Percentiles rank a stretch among this genome's conserved stretches.
Evolutionary conservation across 2,113 vertebrate genomes (phyloP).

Genomic region (Dromas ardeola): DNA sequence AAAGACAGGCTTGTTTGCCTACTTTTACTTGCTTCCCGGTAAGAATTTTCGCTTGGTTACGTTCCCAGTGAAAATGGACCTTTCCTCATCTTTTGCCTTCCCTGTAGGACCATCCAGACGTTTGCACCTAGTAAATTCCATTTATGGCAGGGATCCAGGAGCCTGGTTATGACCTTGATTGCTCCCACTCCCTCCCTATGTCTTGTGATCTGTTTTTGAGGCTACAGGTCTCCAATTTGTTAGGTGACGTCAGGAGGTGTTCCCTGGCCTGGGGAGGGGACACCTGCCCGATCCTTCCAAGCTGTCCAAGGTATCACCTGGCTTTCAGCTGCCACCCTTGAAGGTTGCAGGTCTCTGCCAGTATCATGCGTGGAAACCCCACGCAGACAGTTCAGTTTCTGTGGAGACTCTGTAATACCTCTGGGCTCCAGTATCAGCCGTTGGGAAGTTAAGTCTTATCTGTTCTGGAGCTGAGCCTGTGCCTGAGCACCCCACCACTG

Average conservation of each 20-base stretch:
- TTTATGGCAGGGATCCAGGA: neutral
- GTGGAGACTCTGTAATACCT: neutral
- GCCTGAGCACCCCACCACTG: neutral
- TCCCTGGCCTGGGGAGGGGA: neutral
- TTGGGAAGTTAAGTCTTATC: neutral
- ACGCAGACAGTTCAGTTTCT: neutral
- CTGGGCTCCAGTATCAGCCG: neutral
- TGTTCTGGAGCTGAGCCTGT: neutral
- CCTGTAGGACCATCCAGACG: neutral
- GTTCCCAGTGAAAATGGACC: neutral
- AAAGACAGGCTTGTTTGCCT: neutral
- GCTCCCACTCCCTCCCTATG: neutral
- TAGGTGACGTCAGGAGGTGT: neutral
- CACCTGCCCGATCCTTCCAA: neutral
- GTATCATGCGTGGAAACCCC: neutral
- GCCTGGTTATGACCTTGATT: neutral
- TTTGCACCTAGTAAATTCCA: neutral
- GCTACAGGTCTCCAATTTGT: neutral
- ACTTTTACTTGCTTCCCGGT: neutral
- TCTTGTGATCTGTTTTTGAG: neutral
- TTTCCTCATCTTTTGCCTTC: neutral
- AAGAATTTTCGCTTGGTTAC: neutral
- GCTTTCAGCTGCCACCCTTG: neutral
- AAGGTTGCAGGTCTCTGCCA: neutral
- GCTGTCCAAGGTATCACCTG: neutral